Evolutionary conservation across 37 sponge, comb jelly and placozoan species (phyloP).

Genomic region (Hexactinellida sp.): DNA sequence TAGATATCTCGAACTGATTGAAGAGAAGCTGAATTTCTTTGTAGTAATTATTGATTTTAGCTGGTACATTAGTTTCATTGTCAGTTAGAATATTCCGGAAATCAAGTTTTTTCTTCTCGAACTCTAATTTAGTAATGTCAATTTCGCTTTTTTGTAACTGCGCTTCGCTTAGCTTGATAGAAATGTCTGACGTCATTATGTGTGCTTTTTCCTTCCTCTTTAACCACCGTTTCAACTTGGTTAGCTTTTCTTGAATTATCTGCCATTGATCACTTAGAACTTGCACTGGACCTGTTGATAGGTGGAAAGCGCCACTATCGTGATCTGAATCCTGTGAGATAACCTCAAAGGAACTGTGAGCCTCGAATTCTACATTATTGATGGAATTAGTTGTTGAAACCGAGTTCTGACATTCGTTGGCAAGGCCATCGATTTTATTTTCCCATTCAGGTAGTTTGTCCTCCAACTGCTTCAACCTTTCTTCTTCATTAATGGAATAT

Average conservation of each 20-base stretch:
- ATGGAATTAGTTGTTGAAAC: neutral
- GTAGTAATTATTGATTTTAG: neutral
- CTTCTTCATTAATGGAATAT: neutral
- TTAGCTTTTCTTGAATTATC: neutral
- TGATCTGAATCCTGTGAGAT: neutral
- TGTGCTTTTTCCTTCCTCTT: neutral
- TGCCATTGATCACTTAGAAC: neutral
- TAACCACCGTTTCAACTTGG: neutral
- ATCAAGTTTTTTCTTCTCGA: neutral
- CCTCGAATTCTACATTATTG: neutral
- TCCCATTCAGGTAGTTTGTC: constrained; percentile 10
- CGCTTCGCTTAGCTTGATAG: neutral
- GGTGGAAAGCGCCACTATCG: neutral
- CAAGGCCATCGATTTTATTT: neutral
- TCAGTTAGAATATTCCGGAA: neutral
- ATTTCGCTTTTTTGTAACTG: neutral
- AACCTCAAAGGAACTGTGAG: neutral
- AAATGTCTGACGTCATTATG: neutral
- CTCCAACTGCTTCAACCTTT: neutral
- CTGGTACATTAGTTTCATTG: neutral
- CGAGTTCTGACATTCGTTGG: neutral
- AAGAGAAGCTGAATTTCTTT: neutral
- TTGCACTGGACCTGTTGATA: neutral
- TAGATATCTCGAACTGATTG: neutral
- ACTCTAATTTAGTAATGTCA: neutral